A percentile compares a stretch with the other conserved stretches of the same genome.
Evolutionary conservation across 64 coral and sea anemone genomes (phyloP).

Genomic region (Catalaphyllia jardinei): DNA sequence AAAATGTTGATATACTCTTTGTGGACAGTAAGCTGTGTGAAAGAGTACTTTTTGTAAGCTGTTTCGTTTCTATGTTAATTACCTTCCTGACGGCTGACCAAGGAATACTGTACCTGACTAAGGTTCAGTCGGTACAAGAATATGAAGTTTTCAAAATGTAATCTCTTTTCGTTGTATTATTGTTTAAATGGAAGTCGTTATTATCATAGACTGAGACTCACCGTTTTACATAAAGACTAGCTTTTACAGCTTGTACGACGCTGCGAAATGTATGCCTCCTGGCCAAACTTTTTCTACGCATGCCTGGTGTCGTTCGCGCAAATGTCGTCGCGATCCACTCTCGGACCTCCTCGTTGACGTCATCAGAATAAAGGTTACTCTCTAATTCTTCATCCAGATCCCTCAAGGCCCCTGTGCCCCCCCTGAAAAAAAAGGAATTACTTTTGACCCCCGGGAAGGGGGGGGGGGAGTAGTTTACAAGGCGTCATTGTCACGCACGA

Average conservation of each 20-base stretch:
- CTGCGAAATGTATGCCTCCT: conserved; percentile 86
- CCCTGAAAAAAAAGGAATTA: conserved; percentile 23
- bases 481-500: too few relatives aligned
- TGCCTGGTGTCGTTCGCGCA: conserved; percentile 60
- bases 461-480: too few relatives aligned
- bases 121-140: too few relatives aligned
- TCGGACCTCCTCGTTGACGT: conserved; percentile 85
- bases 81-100: too few relatives aligned
- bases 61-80: too few relatives aligned
- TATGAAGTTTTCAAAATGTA: too few relatives aligned
- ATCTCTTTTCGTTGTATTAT: not conserved
- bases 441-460: too few relatives aligned
- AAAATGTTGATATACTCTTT: too few relatives aligned
- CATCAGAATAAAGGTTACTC: conserved; percentile 58
- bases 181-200: too few relatives aligned
- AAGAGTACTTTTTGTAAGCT: too few relatives aligned
- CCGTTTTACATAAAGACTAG: conserved; percentile 96
- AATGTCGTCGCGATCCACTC: conserved; percentile 98
- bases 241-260: conserved; percentile 94
- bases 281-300: conserved; percentile 72
- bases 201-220: conserved; percentile 1
- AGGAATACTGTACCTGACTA: too few relatives aligned
- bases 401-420: conserved; percentile 70
- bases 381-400: conserved; percentile 83
- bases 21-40: too few relatives aligned